phyloP scores from a whole-genome alignment of 2,797 vertebrate genomes.

The Sitta carolinensis region DNA sequence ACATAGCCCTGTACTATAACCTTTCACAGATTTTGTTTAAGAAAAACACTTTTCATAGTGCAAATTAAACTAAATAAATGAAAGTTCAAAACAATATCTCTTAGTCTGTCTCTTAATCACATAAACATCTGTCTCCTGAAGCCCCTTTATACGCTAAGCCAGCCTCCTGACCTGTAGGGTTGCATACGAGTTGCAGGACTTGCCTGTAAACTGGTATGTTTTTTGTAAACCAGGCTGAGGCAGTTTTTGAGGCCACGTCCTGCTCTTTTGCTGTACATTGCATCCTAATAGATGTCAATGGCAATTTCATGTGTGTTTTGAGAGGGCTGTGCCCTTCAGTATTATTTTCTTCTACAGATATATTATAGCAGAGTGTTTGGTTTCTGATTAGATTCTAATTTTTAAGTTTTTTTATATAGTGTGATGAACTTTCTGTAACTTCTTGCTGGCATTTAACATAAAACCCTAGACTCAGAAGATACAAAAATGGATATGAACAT shows the following conservation, averaged over 20 bases:
- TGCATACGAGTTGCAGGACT: background rate
- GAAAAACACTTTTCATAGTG: background rate
- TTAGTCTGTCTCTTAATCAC: background rate
- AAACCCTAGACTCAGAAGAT: background rate
- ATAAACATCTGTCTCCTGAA: background rate
- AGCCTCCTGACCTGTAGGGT: background rate
- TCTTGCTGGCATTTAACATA: background rate
- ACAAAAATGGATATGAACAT: background rate
- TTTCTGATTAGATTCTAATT: background rate
- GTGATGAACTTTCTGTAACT: background rate
- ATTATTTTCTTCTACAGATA: background rate
- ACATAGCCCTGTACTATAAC: background rate
- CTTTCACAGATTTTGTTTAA: background rate
- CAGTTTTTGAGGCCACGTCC: background rate
- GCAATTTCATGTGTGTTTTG: background rate
- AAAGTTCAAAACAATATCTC: background rate
- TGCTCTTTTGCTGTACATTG: background rate
- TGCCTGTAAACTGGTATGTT: background rate
- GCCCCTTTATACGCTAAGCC: background rate
- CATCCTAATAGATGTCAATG: background rate
- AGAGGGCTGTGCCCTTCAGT: background rate
- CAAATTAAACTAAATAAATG: background rate
- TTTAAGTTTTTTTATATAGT: background rate
- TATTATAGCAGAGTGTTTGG: background rate
- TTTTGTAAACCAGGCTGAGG: background rate